phyloP scores from a whole-genome alignment of 2,888 invertebrate species.

The Fragum whitleyi region DNA sequence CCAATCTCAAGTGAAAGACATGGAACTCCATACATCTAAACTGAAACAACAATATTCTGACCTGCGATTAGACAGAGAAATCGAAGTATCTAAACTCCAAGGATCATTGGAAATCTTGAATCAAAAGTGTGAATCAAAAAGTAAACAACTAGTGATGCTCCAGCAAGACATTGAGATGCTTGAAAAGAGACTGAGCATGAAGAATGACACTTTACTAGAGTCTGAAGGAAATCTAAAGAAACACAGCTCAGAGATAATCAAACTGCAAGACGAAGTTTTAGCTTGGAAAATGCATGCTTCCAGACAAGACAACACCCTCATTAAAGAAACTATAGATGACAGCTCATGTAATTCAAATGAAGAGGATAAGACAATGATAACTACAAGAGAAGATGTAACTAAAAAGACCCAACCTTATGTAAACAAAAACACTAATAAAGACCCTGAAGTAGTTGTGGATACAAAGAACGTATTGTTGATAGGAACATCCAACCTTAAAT shows the following conservation, averaged over 20 bases:
- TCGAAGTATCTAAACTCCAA: no score
- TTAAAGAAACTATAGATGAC: neutral
- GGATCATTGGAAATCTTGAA: no score
- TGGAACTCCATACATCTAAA: no score
- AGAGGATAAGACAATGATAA: no score
- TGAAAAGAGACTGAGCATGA: neutral
- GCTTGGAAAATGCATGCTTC: conserved; percentile 19
- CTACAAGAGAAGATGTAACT: neutral
- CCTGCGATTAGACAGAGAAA: no score
- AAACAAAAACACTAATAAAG: neutral
- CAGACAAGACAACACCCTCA: neutral
- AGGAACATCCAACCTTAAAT: neutral
- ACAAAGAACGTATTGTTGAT: neutral
- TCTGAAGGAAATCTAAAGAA: neutral
- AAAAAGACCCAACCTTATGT: neutral
- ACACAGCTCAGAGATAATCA: neutral
- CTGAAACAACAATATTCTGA: no score
- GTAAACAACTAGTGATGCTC: no score
- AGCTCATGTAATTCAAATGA: neutral
- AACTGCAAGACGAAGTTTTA: no score
- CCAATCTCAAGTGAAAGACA: no score
- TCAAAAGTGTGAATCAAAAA: no score
- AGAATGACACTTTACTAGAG: neutral
- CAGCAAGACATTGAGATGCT: neutral
- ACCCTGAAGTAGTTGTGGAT: neutral